Base-by-base conservation (phyloP, 2,797 vertebrate genomes). In the Diplodus sargus region DNA sequence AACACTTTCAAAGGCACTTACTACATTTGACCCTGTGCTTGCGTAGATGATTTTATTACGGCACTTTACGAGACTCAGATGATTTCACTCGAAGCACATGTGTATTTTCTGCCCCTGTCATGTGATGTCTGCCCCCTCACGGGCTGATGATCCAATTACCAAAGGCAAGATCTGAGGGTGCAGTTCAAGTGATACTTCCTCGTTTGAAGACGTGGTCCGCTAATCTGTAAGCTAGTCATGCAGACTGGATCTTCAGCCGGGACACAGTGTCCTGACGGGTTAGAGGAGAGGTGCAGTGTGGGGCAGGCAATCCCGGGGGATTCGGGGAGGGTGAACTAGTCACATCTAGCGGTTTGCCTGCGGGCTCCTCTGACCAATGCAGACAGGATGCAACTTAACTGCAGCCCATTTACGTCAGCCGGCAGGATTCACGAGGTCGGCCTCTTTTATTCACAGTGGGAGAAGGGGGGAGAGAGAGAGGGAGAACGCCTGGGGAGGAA, bases 341-440 rank as follows among this genome's bases (percentile, higher is more conserved):
- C 76, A 59, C 51, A n/a, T n/a, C n/a, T n/a, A 66, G 72, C 48
- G 76, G 54, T 81, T 77, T 15, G 83, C 91, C 89, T 47, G 70
- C 45, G 28, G 54, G 91, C 85, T 89, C 53, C 72, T 74, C 79
- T 89, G 85, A 85, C 85, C 90, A 76, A 65, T 53, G 15, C 83
- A 90, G 89, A 91, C 91, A 93, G 92, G 91, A 94, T 90, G 87
- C 43, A 57, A 91, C 82, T 92, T 91, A 91, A 87, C 91, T 91
- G 67, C 86, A 79, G 76, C 83, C 83, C 85, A 86, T 91, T 92
- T 93, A 88, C 88, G 87, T 92, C 91, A 91, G 89, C 87, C 71
- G 22, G 78, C 74, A 39, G 82, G 78, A 90, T 91, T 90, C 89
- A 91, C 49, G 49, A 87, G 91, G 85, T 84, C 78, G 12, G 87